A percentile compares a stretch with the other conserved stretches of the same genome.
Evolutionary conservation across 64 coral and sea anemone genomes (phyloP).

Genomic region (Cladopsammia gracilis): DNA sequence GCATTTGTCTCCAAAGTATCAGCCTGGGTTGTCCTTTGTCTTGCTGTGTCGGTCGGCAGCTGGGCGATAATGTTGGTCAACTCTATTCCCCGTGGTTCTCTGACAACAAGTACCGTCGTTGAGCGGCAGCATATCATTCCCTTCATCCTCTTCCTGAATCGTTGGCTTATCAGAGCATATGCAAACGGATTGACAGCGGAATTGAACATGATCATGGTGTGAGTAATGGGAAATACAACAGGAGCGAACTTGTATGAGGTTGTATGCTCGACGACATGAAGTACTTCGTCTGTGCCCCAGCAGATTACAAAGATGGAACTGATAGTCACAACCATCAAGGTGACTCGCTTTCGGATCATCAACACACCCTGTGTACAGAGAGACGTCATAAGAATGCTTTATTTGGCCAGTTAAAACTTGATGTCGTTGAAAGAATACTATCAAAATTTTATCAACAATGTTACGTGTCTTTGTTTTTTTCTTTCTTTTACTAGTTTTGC

Average conservation of each 20-base stretch:
- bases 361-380: background rate
- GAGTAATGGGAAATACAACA: background rate
- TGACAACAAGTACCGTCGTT: too few species aligned
- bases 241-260: background rate
- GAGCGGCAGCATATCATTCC: background rate
- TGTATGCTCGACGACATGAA: background rate
- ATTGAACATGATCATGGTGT: constrained; percentile 51
- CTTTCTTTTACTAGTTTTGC: too few species aligned
- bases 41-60: too few species aligned
- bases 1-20: too few species aligned
- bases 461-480: too few species aligned
- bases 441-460: too few species aligned
- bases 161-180: constrained; percentile 16
- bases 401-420: background rate
- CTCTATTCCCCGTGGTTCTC: too few species aligned
- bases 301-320: constrained; percentile 26
- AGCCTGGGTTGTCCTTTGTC: too few species aligned
- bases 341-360: constrained; percentile 31
- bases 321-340: constrained; percentile 40
- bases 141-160: background rate
- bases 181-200: constrained; percentile 50
- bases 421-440: too few species aligned
- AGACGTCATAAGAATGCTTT: background rate
- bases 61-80: too few species aligned
- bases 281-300: constrained; percentile 28